Percentiles rank a stretch among this genome's conserved stretches.
These are phyloP conservation scores for Latrodectus geometricus DNA, from an alignment of 1,140 invertebrate species.

Conservation along the genomic window DNA sequence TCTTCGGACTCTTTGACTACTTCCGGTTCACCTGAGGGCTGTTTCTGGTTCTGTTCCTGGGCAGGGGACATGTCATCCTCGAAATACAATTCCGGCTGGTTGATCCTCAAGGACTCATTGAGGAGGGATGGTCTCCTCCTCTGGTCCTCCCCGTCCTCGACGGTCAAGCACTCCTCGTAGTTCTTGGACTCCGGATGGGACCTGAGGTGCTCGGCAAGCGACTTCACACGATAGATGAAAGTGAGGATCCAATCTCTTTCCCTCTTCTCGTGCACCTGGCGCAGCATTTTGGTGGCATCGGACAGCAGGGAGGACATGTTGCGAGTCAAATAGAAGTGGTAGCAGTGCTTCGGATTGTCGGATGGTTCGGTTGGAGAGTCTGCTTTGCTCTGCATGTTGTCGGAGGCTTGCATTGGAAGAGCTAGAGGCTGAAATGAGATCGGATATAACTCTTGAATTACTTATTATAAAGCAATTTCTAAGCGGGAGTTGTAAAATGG, in stretches of 20 bases:
- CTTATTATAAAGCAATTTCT: no score
- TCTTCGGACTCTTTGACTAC: neutral
- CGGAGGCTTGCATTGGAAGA: neutral
- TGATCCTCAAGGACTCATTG: neutral
- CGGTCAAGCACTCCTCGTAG: neutral
- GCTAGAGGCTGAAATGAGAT: slow-evolving; percentile 14
- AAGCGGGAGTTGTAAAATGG: no score
- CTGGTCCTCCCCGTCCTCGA: slow-evolving; percentile 1
- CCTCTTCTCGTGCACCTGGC: neutral
- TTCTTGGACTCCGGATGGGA: slow-evolving; percentile 22
- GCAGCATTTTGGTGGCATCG: slow-evolving; percentile 48
- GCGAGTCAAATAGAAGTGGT: slow-evolving; percentile 40
- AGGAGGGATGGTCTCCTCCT: neutral
- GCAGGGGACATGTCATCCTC: slow-evolving; percentile 13
- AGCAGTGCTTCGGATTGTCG: slow-evolving; percentile 24
- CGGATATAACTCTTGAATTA: no score
- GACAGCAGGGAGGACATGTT: slow-evolving; percentile 44
- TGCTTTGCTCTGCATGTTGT: neutral
- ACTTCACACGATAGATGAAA: slow-evolving; percentile 42
- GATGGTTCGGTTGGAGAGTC: neutral
- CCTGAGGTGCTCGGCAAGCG: slow-evolving; percentile 25
- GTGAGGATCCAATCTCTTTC: slow-evolving; percentile 43
- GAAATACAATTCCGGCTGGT: slow-evolving; percentile 37
- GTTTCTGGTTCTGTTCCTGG: neutral
- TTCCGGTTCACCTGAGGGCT: neutral